phyloP scores from a whole-genome alignment of 2,113 vertebrate species.

The Takifugu bimaculatus region DNA sequence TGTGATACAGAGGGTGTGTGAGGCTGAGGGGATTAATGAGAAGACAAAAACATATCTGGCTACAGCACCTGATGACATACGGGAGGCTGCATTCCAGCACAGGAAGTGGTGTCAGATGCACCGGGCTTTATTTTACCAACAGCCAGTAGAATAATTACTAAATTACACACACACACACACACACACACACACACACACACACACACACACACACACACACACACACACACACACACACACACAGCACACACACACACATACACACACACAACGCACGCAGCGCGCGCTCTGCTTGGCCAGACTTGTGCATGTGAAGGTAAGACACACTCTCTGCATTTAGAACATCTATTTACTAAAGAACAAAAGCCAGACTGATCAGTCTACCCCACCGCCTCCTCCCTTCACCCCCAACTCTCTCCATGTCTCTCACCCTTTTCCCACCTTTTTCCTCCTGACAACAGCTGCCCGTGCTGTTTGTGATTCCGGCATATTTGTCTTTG shows the following conservation, averaged over 20 bases:
- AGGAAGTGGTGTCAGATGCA: constrained; percentile 36
- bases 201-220: constrained; percentile 4
- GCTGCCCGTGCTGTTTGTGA: constrained; percentile 12
- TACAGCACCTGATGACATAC: constrained; percentile 25
- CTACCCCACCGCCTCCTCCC: constrained; percentile 38
- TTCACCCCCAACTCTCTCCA: constrained; percentile 50
- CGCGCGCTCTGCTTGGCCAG: constrained; percentile 25
- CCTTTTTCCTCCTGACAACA: constrained; percentile 1
- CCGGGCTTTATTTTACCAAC: constrained; percentile 23
- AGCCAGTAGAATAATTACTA: constrained; percentile 26
- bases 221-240: constrained; percentile 13
- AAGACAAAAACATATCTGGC: constrained; percentile 22
- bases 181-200: constrained; percentile 5
- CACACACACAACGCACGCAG: constrained; percentile 5
- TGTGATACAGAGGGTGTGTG: constrained; percentile 8
- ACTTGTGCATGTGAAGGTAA: constrained; percentile 31
- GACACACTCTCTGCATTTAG: constrained; percentile 36
- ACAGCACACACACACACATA: constrained; percentile 6
- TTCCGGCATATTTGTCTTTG: constrained; percentile 17
- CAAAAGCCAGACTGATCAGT: constrained; percentile 35
- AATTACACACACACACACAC: constrained; percentile 32
- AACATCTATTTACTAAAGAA: constrained; percentile 49
- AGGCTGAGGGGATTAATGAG: constrained; percentile 26
- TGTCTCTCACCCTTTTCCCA: constrained; percentile 22
- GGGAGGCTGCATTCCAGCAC: constrained; percentile 10